These are phyloP conservation scores for Kryptopterus vitreolus DNA, from an alignment of 2,797 vertebrate genomes.

Conservation along the genomic window DNA sequence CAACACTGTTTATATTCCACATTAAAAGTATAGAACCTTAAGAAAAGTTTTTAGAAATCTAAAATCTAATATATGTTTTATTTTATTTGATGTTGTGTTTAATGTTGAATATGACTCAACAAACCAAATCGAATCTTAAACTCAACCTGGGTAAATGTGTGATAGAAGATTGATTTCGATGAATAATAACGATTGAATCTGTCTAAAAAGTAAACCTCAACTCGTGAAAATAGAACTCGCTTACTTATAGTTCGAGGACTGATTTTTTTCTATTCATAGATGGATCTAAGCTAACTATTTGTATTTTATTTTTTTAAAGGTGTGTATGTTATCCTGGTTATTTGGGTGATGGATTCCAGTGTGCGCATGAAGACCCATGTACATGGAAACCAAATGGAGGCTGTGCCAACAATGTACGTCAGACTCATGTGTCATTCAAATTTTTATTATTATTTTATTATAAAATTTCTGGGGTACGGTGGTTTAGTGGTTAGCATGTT, in stretches of 20 bases:
- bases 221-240: background rate
- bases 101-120: background rate
- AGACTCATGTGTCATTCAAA: background rate
- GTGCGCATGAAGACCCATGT: conserved; percentile 81
- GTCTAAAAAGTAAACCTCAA: background rate
- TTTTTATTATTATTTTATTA: background rate
- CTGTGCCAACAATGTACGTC: conserved; percentile 79
- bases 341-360: conserved; percentile 83
- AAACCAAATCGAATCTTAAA: background rate
- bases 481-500: too few species aligned
- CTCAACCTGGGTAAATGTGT: background rate
- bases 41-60: too few species aligned
- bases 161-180: background rate
- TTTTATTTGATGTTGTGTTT: background rate
- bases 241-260: too few species aligned
- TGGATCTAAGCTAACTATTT: background rate
- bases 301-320: conserved; percentile 61
- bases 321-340: conserved; percentile 89
- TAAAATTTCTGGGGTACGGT: too few species aligned
- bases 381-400: conserved; percentile 65
- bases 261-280: background rate
- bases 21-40: too few species aligned
- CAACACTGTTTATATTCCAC: too few species aligned
- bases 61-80: background rate
- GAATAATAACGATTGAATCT: background rate